These are phyloP conservation scores for Ditylenchus weischeri DNA, from an alignment of 2,888 invertebrate species.

Conservation along the genomic window DNA sequence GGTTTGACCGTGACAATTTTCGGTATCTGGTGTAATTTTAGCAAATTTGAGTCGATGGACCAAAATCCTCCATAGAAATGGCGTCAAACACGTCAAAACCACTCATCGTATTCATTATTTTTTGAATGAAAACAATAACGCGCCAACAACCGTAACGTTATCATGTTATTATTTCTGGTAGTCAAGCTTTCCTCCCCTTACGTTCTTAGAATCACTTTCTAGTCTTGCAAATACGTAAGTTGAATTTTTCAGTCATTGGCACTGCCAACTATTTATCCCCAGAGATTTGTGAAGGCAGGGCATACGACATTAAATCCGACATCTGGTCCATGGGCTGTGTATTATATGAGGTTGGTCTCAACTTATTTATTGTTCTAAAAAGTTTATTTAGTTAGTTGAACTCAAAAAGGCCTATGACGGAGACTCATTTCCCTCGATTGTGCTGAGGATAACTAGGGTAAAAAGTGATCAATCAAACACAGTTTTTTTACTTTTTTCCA, in stretches of 20 bases:
- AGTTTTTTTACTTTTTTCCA: background rate
- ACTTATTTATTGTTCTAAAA: slow-evolving; percentile 61
- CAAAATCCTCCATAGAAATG: too few relatives aligned
- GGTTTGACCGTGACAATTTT: too few relatives aligned
- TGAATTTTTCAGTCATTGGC: slow-evolving; percentile 14
- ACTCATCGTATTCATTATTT: too few relatives aligned
- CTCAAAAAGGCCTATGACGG: slow-evolving; percentile 73
- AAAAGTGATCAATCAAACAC: background rate
- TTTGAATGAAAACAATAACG: too few relatives aligned
- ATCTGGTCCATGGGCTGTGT: slow-evolving; percentile 83
- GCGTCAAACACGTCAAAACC: too few relatives aligned
- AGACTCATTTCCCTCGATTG: slow-evolving; percentile 53
- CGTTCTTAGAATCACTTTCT: too few relatives aligned
- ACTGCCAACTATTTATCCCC: slow-evolving; percentile 67
- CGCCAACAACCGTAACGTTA: too few relatives aligned
- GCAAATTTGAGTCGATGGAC: too few relatives aligned
- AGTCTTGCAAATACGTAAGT: too few relatives aligned
- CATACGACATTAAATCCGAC: slow-evolving; percentile 73
- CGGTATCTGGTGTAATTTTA: too few relatives aligned
- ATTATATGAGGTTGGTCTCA: slow-evolving; percentile 67
- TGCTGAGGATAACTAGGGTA: slow-evolving; percentile 26
- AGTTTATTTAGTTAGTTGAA: slow-evolving; percentile 58
- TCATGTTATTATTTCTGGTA: too few relatives aligned
- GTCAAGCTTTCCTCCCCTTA: too few relatives aligned
- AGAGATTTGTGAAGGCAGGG: slow-evolving; percentile 69